These are phyloP conservation scores for Brachylomia viminalis DNA, from an alignment of 2,888 invertebrate genomes.

Conservation along the genomic window DNA sequence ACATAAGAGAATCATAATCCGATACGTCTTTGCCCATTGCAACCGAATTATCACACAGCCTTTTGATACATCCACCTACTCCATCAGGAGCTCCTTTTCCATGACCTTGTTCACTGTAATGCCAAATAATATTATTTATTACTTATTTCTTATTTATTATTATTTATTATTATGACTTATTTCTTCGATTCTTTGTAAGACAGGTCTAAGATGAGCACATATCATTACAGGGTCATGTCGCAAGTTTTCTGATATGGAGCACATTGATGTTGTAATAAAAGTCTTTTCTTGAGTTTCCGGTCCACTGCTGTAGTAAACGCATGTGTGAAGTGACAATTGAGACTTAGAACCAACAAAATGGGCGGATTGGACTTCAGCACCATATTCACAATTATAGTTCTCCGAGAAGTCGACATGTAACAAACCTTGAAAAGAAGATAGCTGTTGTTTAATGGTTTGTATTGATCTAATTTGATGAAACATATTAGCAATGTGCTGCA, in stretches of 20 bases:
- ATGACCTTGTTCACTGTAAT: no score
- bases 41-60: constrained; percentile 34
- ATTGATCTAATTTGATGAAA: constrained; percentile 47
- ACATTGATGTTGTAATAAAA: constrained; percentile 34
- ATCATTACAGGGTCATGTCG: constrained; percentile 59
- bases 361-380: constrained; percentile 52
- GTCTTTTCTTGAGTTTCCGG: constrained; percentile 23
- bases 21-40: constrained; percentile 41
- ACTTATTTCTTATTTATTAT: constrained; percentile 31
- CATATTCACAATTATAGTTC: constrained; percentile 58
- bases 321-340: constrained; percentile 56
- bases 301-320: constrained; percentile 51
- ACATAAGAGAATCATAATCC: constrained; percentile 33
- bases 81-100: constrained; percentile 55
- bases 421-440: constrained; percentile 36
- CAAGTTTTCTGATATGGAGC: constrained; percentile 55
- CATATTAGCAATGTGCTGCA: constrained; percentile 52
- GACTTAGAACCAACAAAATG: constrained; percentile 58
- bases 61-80: constrained; percentile 45
- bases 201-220: constrained; percentile 53
- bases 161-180: constrained; percentile 41
- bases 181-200: constrained; percentile 39
- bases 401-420: constrained; percentile 59
- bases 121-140: constrained; percentile 30
- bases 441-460: constrained; percentile 46